phyloP scores from a whole-genome alignment of 2,888 invertebrate genomes.

The Macaria liturata region DNA sequence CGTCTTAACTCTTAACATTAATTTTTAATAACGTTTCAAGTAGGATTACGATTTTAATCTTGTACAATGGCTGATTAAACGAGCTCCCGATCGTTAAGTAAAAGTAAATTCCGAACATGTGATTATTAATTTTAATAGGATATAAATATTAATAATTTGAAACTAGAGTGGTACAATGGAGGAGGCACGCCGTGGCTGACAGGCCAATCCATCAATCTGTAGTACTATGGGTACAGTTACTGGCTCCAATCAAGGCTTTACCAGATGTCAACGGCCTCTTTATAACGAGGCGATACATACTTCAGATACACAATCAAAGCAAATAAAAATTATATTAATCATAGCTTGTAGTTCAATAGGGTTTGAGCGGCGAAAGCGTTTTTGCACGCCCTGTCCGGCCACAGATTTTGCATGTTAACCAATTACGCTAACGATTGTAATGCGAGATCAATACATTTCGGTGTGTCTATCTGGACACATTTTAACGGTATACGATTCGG shows the following conservation, averaged over 20 bases:
- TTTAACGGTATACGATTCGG: constrained; percentile 60
- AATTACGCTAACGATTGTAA: constrained; percentile 70
- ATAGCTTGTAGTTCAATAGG: constrained; percentile 51
- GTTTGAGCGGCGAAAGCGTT: constrained; percentile 52
- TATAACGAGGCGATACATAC: constrained; percentile 46
- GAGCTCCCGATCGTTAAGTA: constrained; percentile 46
- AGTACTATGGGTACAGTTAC: constrained; percentile 61
- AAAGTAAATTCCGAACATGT: constrained; percentile 44
- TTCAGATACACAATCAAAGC: constrained; percentile 61
- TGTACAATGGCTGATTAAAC: constrained; percentile 44
- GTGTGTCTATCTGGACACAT: constrained; percentile 57
- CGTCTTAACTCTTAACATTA: constrained; percentile 18
- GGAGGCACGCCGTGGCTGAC: constrained; percentile 44
- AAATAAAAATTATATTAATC: constrained; percentile 74
- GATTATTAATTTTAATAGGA: constrained; percentile 56
- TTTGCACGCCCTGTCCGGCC: constrained; percentile 40
- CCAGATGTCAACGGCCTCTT: constrained; percentile 64
- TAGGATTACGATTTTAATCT: constrained; percentile 38
- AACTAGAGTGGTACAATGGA: constrained; percentile 61
- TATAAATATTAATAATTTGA: constrained; percentile 63
- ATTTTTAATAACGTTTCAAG: constrained; percentile 16
- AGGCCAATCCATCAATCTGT: constrained; percentile 64
- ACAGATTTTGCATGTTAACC: constrained; percentile 68
- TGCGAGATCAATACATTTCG: constrained; percentile 59
- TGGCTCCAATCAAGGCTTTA: constrained; percentile 57